These are phyloP conservation scores for Hypercompe scribonia DNA, from an alignment of 2,888 invertebrate species.

Conservation along the genomic window DNA sequence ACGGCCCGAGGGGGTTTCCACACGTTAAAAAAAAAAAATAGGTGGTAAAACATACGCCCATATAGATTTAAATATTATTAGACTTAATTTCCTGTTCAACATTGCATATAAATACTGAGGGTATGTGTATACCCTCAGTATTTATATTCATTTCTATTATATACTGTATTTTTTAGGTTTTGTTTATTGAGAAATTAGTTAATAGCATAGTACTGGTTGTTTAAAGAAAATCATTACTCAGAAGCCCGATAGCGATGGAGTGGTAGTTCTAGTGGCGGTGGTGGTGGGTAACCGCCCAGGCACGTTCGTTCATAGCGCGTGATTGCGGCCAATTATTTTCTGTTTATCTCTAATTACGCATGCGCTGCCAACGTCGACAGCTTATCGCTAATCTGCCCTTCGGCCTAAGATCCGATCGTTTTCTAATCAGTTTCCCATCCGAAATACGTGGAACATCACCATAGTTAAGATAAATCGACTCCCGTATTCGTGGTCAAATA, in stretches of 20 bases:
- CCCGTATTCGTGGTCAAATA: conserved; percentile 52
- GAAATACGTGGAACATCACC: conserved; percentile 77
- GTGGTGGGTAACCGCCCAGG: conserved; percentile 60
- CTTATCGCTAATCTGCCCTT: conserved; percentile 84
- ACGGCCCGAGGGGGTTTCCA: too few relatives aligned
- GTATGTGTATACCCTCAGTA: background rate
- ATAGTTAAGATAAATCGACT: conserved; percentile 63
- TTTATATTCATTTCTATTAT: too few relatives aligned
- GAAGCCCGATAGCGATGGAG: conserved; percentile 39
- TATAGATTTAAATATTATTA: background rate
- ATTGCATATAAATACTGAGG: background rate
- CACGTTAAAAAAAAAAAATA: too few relatives aligned
- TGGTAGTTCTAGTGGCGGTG: conserved; percentile 38
- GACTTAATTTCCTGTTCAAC: background rate
- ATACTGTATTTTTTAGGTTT: background rate
- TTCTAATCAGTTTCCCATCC: conserved; percentile 82
- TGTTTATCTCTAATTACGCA: conserved; percentile 87
- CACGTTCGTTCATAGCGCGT: conserved; percentile 79
- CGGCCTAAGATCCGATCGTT: conserved; percentile 82
- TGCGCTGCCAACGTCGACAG: conserved; percentile 81
- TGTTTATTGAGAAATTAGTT: background rate
- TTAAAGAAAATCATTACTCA: conserved; percentile 49
- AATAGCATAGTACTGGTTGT: conserved; percentile 17
- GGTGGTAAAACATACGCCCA: too few relatives aligned
- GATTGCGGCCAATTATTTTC: conserved; percentile 86